Base-by-base conservation (phyloP, 2,113 vertebrate species). In the Centropristis striata region DNA sequence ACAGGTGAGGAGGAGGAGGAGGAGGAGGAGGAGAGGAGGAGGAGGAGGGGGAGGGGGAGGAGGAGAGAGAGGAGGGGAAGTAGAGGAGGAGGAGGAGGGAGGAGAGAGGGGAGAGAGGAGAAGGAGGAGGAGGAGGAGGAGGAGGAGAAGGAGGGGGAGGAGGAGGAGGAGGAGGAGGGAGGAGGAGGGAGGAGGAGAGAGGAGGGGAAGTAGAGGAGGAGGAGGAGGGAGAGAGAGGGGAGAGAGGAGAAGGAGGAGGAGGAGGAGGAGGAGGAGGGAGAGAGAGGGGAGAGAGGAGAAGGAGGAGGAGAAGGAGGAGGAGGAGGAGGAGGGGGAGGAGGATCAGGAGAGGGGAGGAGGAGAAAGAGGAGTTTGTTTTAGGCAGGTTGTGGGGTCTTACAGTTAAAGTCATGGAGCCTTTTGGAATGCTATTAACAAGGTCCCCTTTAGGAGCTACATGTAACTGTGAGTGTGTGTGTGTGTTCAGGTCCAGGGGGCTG, bases 401-500 rank as follows among this genome's bases (percentile, higher is more conserved):
- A n/a, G n/a, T n/a, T n/a, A n/a, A n/a, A n/a, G n/a, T n/a, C n/a
- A n/a, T n/a, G n/a, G n/a, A n/a, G n/a, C n/a, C n/a, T n/a, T n/a
- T n/a, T n/a, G n/a, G n/a, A n/a, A n/a, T n/a, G n/a, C n/a, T n/a
- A n/a, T n/a, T n/a, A n/a, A n/a, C 28, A 32, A 32, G 32, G 32
- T 4, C 32, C 32, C 32, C 32, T 32, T 32, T 1, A 32, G n/a
- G n/a, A n/a, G 44, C 7, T 41, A 83, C 71, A 51, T 75, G 8
- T 66, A 9, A 71, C 5, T 57, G 14, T 76, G 55, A 50, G 60
- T 60, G 18, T 28, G 18, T 51, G 47, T 39, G 76, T 71, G 75
- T 32, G 0, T 78, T 81, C 80, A 88, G 90, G 93, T 80, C 93
- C 86, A 74, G 88, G 91, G 75, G 59, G 92, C 42, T 94, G 94